A percentile compares a stretch with the other conserved stretches of the same genome.
Conservation (phyloP, 2,888 invertebrate genomes). For the Stenotaenia linearis region DNA sequence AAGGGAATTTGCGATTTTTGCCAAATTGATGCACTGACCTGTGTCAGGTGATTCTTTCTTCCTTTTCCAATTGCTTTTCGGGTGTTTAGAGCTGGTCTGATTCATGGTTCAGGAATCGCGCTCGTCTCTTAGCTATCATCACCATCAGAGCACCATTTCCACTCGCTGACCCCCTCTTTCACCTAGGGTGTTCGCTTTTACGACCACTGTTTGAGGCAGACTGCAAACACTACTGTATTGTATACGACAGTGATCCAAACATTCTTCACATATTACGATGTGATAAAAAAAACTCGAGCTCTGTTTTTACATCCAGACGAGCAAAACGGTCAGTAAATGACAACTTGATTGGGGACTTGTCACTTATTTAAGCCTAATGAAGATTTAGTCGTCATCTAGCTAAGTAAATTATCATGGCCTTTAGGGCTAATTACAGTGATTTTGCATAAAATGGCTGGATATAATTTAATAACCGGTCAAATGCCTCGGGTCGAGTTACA, state of each 20-base stretch:
- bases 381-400: neutral
- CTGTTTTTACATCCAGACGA: neutral
- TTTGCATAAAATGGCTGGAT: neutral
- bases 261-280: neutral
- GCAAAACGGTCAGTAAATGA: neutral
- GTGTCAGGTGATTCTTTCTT: neutral
- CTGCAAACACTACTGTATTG: neutral
- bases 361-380: neutral
- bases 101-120: neutral
- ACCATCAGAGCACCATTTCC: constrained; percentile 7
- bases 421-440: neutral
- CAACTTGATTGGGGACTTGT: neutral
- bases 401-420: neutral
- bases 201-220: neutral
- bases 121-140: neutral
- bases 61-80: neutral
- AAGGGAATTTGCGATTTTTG: neutral
- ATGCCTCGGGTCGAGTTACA: neutral
- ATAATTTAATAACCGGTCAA: neutral
- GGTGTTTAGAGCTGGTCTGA: neutral
- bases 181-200: constrained; percentile 3
- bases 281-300: neutral
- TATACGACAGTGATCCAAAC: neutral
- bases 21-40: neutral
- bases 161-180: neutral